Base-by-base conservation (phyloP, 2,888 invertebrate genomes). In the Drosophila kuntzei region DNA sequence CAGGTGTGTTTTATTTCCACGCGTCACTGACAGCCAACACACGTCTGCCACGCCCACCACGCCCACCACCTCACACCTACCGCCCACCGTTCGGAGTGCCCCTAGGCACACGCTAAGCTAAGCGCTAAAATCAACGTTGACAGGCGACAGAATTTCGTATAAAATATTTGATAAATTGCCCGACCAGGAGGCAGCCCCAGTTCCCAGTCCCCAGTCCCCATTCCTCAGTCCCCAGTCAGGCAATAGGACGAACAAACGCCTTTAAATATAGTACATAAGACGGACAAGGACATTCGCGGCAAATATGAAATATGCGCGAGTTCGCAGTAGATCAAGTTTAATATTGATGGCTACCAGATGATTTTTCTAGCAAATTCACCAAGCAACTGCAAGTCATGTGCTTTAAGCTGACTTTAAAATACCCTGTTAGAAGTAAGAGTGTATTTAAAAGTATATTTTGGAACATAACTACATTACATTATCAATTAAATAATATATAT, bases 1-100 rank as follows among this genome's bases (percentile, higher is more conserved):
- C 83, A 84, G 88, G 83, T 84, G 88, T 77, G 88, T 54, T 86
- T 86, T 82, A 87, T 85, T 81, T 87, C 63, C 51, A 54, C 71
- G 63, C 72, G n/a, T 62, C 77, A 62, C 59, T 67, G 60, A 44
- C 54, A 66, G 50, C 64, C 50, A 64, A 44, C 65, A 63, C 62
- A 32, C 57, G 43, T 49, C 50, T 49, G 36, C 51, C 43, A 49
- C 74, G 55, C 53, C 71, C 49, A 37, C 36, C 39, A 47, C 36
- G 37, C 55, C 43, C 39, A 41, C 5, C 20, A 12, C 12, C 39
- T 8, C 73, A 22, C 8, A 2, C 12, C 27, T 3, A 22, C 29
- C 65, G 39, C 51, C 72, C 49, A 32, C 25, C 36, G 29, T n/a
- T n/a, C 44, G 32, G 12, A 25, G 29, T 22, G 43, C 46, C 41